Evolutionary conservation across 2,113 vertebrate species (phyloP).

Genomic region (Sorex araneus): DNA sequence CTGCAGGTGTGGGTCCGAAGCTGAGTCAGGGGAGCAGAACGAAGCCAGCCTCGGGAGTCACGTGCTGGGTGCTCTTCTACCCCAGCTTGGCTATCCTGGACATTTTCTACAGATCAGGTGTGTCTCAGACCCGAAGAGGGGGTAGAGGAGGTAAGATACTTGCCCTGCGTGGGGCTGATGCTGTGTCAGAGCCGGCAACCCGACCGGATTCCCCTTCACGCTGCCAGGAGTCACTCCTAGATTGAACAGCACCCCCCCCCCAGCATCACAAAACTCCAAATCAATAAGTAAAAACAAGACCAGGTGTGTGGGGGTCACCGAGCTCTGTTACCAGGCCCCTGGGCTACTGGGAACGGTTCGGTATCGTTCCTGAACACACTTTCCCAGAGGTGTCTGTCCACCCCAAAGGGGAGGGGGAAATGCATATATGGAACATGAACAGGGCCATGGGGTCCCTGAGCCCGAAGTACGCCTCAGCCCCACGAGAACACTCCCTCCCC

Average conservation of each 20-base stretch:
- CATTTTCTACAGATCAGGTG: neutral
- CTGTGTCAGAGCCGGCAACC: no score
- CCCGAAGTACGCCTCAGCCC: neutral
- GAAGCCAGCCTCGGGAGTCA: neutral
- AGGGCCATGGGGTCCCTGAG: neutral
- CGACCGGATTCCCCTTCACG: no score
- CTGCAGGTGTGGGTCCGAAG: fast-evolving
- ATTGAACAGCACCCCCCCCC: no score
- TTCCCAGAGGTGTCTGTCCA: neutral
- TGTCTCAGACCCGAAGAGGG: no score
- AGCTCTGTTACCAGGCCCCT: neutral
- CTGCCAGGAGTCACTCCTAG: no score
- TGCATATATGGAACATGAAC: neutral
- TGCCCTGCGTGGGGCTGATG: no score
- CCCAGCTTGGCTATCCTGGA: no score
- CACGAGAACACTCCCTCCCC: neutral
- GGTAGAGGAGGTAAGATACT: no score
- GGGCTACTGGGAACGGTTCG: neutral
- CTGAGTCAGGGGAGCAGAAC: neutral
- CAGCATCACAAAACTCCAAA: no score
- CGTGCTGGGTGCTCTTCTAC: neutral
- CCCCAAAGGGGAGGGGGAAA: fast-evolving
- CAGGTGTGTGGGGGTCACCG: fast-evolving
- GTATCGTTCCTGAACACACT: neutral
- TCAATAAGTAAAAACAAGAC: neutral